These are phyloP conservation scores for Phorcus lineatus DNA, from an alignment of 2,888 invertebrate species.

Conservation along the genomic window DNA sequence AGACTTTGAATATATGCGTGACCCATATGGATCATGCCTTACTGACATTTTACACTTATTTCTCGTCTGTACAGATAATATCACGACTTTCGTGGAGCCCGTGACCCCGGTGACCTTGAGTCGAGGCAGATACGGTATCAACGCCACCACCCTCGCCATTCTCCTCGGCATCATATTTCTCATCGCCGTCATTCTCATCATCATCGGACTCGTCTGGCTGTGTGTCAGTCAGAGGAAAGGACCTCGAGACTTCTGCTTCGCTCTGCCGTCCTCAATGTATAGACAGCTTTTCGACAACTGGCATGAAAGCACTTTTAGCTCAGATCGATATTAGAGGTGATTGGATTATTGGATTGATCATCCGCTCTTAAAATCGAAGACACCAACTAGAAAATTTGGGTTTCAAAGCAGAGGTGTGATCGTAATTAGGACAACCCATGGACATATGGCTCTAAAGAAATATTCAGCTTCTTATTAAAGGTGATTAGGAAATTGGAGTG, in stretches of 20 bases:
- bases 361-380: too few species aligned
- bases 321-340: constrained; percentile 31
- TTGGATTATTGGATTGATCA: background rate
- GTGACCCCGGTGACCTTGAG: background rate
- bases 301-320: constrained; percentile 39
- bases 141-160: constrained; percentile 36
- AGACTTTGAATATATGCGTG: too few species aligned
- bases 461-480: constrained; percentile 33
- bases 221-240: constrained; percentile 30
- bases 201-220: constrained; percentile 33
- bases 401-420: background rate
- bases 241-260: constrained; percentile 49
- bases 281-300: constrained; percentile 34
- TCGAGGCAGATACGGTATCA: constrained; percentile 33
- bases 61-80: constrained; percentile 29
- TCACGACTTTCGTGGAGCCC: constrained; percentile 15
- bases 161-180: constrained; percentile 42
- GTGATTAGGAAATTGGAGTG: background rate
- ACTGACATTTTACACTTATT: too few species aligned
- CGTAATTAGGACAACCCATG: background rate
- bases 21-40: too few species aligned
- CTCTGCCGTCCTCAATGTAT: constrained; percentile 36
- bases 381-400: too few species aligned
- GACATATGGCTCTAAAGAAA: too few species aligned
- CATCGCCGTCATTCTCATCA: constrained; percentile 37